phyloP scores from a whole-genome alignment of 2,888 invertebrate genomes.

The Dorcus hopei region DNA sequence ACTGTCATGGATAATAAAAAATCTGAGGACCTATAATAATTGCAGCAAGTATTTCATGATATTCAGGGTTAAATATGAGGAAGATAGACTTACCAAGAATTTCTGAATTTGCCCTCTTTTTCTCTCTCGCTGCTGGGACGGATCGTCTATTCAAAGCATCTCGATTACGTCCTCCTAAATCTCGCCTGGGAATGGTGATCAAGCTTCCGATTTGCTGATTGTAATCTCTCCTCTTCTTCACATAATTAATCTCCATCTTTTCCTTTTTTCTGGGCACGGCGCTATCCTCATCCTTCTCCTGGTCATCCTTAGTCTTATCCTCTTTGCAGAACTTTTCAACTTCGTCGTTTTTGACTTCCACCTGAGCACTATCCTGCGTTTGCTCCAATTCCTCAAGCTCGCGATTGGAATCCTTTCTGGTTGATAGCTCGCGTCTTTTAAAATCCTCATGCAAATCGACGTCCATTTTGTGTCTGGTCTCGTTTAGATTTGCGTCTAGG shows the following conservation, averaged over 20 bases:
- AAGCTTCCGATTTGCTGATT: slow-evolving; percentile 47
- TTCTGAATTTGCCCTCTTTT: slow-evolving; percentile 48
- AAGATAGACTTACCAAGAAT: slow-evolving; percentile 42
- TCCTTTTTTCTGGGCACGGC: slow-evolving; percentile 54
- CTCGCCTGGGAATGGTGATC: slow-evolving; percentile 44
- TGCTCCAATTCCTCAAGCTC: slow-evolving; percentile 34
- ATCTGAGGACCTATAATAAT: too few relatives aligned
- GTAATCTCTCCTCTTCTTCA: slow-evolving; percentile 46
- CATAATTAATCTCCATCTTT: slow-evolving; percentile 48
- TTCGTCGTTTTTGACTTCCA: slow-evolving; percentile 29
- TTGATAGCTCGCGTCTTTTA: background rate
- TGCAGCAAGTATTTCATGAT: too few relatives aligned
- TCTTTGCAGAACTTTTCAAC: slow-evolving; percentile 46
- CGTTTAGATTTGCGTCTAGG: slow-evolving; percentile 31
- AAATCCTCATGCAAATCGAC: background rate
- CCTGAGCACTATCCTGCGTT: slow-evolving; percentile 26
- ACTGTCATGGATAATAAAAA: too few relatives aligned
- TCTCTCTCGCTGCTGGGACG: slow-evolving; percentile 47
- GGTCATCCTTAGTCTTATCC: slow-evolving; percentile 42
- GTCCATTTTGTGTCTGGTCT: slow-evolving; percentile 23
- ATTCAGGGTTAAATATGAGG: background rate
- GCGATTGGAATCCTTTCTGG: slow-evolving; percentile 39
- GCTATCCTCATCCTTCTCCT: slow-evolving; percentile 49
- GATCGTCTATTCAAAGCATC: slow-evolving; percentile 44
- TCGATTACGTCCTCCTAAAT: slow-evolving; percentile 35